Evolutionary conservation across 2,888 invertebrate genomes (phyloP), one percentile per base, ranked within the genome.

Genomic region (Pycnomerus fuliginosus): DNA sequence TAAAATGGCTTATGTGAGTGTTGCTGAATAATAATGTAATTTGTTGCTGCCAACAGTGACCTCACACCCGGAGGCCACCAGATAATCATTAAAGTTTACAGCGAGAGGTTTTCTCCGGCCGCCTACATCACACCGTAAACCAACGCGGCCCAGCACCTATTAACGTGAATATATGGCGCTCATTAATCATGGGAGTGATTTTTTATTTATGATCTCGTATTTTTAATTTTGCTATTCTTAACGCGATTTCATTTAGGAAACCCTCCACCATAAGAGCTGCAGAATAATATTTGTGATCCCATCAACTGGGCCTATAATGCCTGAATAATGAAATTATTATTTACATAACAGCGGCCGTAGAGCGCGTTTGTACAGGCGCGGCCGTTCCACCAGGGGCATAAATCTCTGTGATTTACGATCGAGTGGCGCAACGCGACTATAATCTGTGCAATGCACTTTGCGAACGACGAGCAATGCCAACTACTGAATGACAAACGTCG

Each of bases 21-120:
- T 62, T 58, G 62, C 60, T 66, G 66, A 64, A 65, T 66, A 66
- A 65, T 65, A 65, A 64, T 64, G 65, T 63, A 63, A 65, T 65
- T 67, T 67, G 67, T 67, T 62, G 64, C 61, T 65, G 65, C 64
- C 64, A 66, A 62, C 61, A 51, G 55, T 65, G 65, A 65, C 64
- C 64, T 60, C 61, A 60, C 59, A 60, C 61, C 61, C 56, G 53
- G 59, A 54, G 62, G 64, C 61, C 61, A 60, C 41, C 58, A 61
- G 63, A 63, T 64, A 61, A 64, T 62, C 62, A 60, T 61, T 63
- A 61, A 62, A 60, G 56, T 62, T 62, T 62, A 60, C 62, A 64
- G 58, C 55, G 55, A 58, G 61, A 64, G 60, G 60, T 63, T 64
- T 61, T 61, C 62, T 60, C 53, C 55, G 47, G 48, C 57, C 62